A percentile compares a stretch with the other conserved stretches of the same genome.
Conservation (phyloP, 2,888 invertebrate species). For the Caenorhabditis angaria region DNA sequence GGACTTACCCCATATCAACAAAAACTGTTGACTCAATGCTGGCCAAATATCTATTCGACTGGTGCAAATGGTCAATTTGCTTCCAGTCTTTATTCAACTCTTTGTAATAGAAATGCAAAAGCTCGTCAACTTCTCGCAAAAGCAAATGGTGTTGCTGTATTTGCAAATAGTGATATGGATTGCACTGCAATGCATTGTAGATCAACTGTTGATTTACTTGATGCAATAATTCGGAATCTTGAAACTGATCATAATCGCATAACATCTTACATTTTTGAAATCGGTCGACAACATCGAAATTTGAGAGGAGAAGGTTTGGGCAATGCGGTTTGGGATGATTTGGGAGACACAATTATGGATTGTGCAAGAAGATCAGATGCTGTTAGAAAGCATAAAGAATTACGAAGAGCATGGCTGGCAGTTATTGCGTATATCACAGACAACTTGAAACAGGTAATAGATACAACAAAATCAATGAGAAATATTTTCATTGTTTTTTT, state of each 20-base stretch:
- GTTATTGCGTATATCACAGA: constrained; percentile 68
- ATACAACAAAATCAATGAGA: not conserved
- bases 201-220: constrained; percentile 62
- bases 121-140: constrained; percentile 63
- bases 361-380: constrained; percentile 59
- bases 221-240: constrained; percentile 54
- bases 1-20: constrained; percentile 65
- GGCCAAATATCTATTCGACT: constrained; percentile 69
- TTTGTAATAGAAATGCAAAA: constrained; percentile 54
- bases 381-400: constrained; percentile 67
- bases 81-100: constrained; percentile 50
- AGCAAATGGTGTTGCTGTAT: constrained; percentile 67
- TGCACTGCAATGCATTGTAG: constrained; percentile 62
- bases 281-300: constrained; percentile 59
- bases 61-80: constrained; percentile 63
- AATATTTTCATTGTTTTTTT: not conserved
- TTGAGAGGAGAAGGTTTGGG: constrained; percentile 60
- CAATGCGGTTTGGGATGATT: constrained; percentile 64
- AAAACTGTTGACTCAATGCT: constrained; percentile 59
- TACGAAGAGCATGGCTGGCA: constrained; percentile 66
- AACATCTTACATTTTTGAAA: constrained; percentile 57
- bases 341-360: constrained; percentile 65
- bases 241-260: constrained; percentile 55
- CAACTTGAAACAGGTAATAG: constrained; percentile 61
- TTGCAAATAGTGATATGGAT: constrained; percentile 58